A percentile compares a stretch with the other conserved stretches of the same genome.
Conservation (phyloP, 2,113 vertebrate genomes). For the Caranx ignobilis region DNA sequence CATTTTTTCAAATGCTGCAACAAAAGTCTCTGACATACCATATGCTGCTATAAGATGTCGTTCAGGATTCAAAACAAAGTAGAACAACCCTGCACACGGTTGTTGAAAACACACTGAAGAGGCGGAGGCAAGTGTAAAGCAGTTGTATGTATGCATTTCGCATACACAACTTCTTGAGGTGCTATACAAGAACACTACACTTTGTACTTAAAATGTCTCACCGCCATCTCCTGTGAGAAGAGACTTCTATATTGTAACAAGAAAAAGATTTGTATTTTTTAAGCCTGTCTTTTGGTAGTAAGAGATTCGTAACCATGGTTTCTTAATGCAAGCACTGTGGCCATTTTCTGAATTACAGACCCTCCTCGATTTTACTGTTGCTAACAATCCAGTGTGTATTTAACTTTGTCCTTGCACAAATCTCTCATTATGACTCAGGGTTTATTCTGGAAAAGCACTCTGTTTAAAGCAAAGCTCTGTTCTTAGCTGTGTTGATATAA, state of each 20-base stretch:
- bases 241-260: neutral
- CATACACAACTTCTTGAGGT: neutral
- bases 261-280: neutral
- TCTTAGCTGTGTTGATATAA: constrained; percentile 28
- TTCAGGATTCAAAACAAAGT: neutral
- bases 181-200: neutral
- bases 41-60: neutral
- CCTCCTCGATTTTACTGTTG: neutral
- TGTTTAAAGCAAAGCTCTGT: constrained; percentile 22
- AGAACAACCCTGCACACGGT: neutral
- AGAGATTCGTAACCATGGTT: constrained; percentile 18
- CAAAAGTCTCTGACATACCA: neutral
- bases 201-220: neutral
- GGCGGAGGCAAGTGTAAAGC: neutral
- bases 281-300: neutral
- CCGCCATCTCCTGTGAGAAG: neutral
- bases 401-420: constrained; percentile 25
- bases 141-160: neutral
- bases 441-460: constrained; percentile 37
- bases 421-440: constrained; percentile 28
- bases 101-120: neutral
- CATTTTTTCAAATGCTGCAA: neutral
- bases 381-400: constrained; percentile 17
- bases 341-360: constrained; percentile 14
- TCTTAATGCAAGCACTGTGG: constrained; percentile 6